Conservation (phyloP, 2,797 vertebrate genomes). For the Neomorphus geoffroyi region DNA sequence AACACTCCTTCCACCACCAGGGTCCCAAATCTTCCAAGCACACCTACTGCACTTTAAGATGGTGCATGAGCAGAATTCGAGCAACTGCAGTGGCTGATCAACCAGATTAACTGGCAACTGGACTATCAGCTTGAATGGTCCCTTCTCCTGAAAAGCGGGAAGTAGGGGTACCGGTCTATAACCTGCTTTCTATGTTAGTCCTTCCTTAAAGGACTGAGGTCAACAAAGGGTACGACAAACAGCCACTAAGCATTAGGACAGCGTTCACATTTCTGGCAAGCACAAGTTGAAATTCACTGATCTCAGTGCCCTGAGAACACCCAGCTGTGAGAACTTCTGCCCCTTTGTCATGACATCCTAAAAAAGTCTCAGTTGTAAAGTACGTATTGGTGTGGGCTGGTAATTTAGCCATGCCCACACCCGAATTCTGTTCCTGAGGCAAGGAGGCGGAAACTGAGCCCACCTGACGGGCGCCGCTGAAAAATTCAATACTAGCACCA, state of each 20-base stretch:
- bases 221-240: background rate
- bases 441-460: background rate
- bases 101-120: background rate
- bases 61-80: background rate
- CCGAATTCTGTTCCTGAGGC: background rate
- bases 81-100: background rate
- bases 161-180: background rate
- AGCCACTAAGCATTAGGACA: background rate
- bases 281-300: accelerated
- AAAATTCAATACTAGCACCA: constrained; percentile 38
- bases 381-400: background rate
- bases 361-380: background rate
- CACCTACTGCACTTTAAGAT: background rate
- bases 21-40: background rate
- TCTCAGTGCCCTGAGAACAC: background rate
- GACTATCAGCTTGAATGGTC: background rate
- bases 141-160: background rate
- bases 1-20: background rate
- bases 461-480: background rate
- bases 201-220: background rate
- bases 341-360: background rate
- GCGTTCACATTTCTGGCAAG: background rate
- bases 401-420: background rate
- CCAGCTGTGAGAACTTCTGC: background rate
- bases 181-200: background rate